These are phyloP conservation scores for Todus mexicanus DNA, from an alignment of 2,797 vertebrate genomes.

Conservation along the genomic window DNA sequence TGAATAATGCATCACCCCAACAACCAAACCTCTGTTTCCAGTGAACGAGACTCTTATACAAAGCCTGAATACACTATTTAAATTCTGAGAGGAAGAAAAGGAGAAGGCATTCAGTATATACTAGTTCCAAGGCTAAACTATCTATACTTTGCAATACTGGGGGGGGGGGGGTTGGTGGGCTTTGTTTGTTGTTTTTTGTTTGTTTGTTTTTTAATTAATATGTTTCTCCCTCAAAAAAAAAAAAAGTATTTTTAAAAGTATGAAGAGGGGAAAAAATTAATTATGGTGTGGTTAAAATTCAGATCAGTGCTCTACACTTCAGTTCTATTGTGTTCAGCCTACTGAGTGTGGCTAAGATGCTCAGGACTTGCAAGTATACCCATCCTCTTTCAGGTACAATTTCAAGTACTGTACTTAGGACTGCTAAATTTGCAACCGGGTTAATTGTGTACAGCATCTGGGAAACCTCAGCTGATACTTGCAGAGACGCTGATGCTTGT, in stretches of 20 bases:
- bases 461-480: not conserved
- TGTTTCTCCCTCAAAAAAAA: rapidly evolving
- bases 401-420: not conserved
- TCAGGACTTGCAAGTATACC: not conserved
- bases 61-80: not conserved
- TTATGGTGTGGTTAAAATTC: not conserved
- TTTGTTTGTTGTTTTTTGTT: not conserved
- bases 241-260: rapidly evolving
- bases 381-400: not conserved
- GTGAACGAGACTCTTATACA: not conserved
- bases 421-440: not conserved
- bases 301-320: not conserved
- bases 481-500: not conserved
- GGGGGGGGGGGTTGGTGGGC: no score
- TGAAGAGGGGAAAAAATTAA: not conserved
- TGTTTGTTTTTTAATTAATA: not conserved
- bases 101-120: not conserved
- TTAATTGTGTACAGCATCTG: not conserved
- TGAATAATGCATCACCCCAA: not conserved
- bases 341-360: not conserved
- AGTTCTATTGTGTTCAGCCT: not conserved
- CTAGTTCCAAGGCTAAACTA: not conserved
- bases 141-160: not conserved
- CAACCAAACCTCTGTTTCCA: not conserved
- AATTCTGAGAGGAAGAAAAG: not conserved